Conservation (phyloP, 2,888 invertebrate genomes). For the Tenthredo amoena region DNA sequence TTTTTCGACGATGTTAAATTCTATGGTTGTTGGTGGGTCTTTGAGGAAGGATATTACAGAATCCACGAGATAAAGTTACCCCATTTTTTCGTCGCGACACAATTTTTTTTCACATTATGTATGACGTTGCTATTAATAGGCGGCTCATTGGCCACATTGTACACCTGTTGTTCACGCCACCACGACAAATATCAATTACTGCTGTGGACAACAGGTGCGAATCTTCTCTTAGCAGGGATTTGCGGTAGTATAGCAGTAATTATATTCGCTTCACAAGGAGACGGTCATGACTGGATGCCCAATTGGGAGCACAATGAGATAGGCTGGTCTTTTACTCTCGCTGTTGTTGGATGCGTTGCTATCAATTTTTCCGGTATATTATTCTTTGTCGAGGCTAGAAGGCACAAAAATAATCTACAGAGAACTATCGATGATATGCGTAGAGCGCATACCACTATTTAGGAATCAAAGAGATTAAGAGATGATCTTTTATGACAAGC, state of each 20-base stretch:
- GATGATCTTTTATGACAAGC: neutral
- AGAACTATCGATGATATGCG: constrained; percentile 86
- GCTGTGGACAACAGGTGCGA: constrained; percentile 86
- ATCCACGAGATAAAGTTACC: constrained; percentile 94
- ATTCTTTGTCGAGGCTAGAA: constrained; percentile 91
- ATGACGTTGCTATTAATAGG: constrained; percentile 90
- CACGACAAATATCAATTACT: constrained; percentile 89
- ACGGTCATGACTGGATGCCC: constrained; percentile 97
- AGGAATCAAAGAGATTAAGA: constrained; percentile 66
- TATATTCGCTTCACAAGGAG: constrained; percentile 94
- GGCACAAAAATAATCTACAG: constrained; percentile 87
- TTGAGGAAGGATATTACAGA: constrained; percentile 97
- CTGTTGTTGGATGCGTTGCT: constrained; percentile 87
- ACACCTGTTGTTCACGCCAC: constrained; percentile 87
- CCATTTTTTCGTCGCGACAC: constrained; percentile 95
- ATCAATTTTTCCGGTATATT: constrained; percentile 89
- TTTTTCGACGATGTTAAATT: constrained; percentile 88
- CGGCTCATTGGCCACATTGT: constrained; percentile 86
- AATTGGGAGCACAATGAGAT: constrained; percentile 97
- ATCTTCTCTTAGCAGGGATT: constrained; percentile 86
- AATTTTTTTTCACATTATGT: constrained; percentile 95
- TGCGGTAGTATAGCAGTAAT: constrained; percentile 91
- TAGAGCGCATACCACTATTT: constrained; percentile 88
- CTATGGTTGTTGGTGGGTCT: constrained; percentile 97
- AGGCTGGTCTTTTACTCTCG: constrained; percentile 96